Evolutionary conservation across 2,888 invertebrate genomes (phyloP), one percentile per base, ranked within the genome.

Genomic region (Hemicrepidius hirtus): DNA sequence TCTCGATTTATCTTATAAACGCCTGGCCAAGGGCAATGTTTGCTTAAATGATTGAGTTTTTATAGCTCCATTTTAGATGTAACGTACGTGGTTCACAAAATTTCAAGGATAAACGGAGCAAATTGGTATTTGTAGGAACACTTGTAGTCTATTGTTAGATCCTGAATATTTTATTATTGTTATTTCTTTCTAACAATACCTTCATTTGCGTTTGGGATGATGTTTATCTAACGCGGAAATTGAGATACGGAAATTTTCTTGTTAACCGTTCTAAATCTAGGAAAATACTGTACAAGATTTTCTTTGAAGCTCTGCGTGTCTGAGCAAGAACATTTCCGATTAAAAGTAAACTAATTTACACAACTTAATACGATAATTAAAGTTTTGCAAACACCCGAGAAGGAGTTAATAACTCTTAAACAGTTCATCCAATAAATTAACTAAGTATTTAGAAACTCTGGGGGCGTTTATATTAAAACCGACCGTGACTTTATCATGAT

Each of bases 271-370:
- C n/a, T 44, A 6, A 1, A 24, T 24, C 12, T 0, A 44, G 7
- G 18, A 18, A 18, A 44, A 21, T 13, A 53, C 28, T 53, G 24
- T 53, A n/a, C n/a, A 13, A 16, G 18, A 44, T 18, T 32, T 53
- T 10, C 21, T 53, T 21, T 28, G 53, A 53, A 53, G 28, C n/a
- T 21, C 20, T 20, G 37, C 57, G 57, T 57, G 37, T 21, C 37
- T 40, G 40, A 10, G 57, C 35, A 57, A 37, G 28, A 13, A 37
- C 37, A n/a, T 18, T 20, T 12, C 4, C 21, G n/a, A 57, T 57
- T 57, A 57, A 55, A 37, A 37, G 57, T 40, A 57, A 57, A 57
- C 57, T 57, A 57, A 57, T 57, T 57, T 57, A 37, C 18, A 57
- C 18, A 57, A 57, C 40, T 57, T 57, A 20, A 57, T 21, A 57